Conservation (phyloP, 2,888 invertebrate species). For the Leptinotarsa haldemani region DNA sequence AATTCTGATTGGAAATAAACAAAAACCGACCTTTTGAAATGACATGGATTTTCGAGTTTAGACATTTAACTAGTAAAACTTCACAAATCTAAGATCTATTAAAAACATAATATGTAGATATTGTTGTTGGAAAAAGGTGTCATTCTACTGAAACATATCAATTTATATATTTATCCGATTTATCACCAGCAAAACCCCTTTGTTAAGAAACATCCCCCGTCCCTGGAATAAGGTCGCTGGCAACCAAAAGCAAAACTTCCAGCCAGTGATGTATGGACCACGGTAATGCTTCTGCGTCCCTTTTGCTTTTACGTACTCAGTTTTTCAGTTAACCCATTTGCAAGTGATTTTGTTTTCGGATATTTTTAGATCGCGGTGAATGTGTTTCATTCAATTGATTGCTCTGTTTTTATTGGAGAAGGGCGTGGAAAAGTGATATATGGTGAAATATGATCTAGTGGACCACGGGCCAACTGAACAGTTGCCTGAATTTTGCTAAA, state of each 20-base stretch:
- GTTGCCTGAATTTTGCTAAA: no score
- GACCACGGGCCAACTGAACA: neutral
- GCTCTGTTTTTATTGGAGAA: conserved; percentile 1
- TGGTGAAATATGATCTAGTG: neutral
- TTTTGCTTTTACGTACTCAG: conserved; percentile 36
- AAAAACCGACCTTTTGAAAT: no score
- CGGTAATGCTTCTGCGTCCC: conserved; percentile 41
- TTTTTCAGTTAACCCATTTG: conserved; percentile 29
- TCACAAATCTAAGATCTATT: no score
- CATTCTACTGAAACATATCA: no score
- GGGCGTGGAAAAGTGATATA: neutral
- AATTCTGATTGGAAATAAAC: no score
- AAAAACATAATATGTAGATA: no score
- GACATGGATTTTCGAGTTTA: no score
- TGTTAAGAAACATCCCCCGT: neutral
- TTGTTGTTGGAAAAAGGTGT: no score
- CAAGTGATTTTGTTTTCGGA: conserved; percentile 30
- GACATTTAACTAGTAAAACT: no score
- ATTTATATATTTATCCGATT: neutral
- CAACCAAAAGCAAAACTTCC: conserved; percentile 54
- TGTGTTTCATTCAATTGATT: conserved; percentile 9
- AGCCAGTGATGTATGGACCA: conserved; percentile 53
- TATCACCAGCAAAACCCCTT: neutral
- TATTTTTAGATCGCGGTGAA: conserved; percentile 18
- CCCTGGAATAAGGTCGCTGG: conserved; percentile 41